Conservation (phyloP, 2,888 invertebrate species). For the Odontocolon sp. region DNA sequence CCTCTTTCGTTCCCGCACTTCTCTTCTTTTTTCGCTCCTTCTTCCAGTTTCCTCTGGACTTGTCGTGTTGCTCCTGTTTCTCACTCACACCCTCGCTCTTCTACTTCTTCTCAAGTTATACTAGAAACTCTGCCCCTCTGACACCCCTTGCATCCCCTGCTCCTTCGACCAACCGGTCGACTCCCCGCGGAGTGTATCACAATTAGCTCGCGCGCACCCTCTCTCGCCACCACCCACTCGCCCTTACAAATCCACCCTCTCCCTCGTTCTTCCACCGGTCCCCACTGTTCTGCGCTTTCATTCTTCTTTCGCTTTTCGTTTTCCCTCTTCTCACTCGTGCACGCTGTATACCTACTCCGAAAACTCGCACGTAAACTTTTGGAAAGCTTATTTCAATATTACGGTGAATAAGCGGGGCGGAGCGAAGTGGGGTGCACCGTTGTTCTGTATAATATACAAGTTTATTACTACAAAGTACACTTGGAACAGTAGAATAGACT, state of each 20-base stretch:
- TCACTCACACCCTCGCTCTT: slow-evolving; percentile 59
- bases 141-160: slow-evolving; percentile 50
- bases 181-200: slow-evolving; percentile 79
- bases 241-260: slow-evolving; percentile 34
- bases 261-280: slow-evolving; percentile 31
- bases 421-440: slow-evolving; percentile 39
- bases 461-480: slow-evolving; percentile 54
- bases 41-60: slow-evolving; percentile 36
- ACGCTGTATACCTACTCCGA: slow-evolving; percentile 49
- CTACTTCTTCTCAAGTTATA: slow-evolving; percentile 76
- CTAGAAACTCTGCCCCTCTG: slow-evolving; percentile 58
- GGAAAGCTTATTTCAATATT: slow-evolving; percentile 74
- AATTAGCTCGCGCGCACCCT: slow-evolving; percentile 76
- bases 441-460: slow-evolving; percentile 58
- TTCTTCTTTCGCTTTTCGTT: slow-evolving; percentile 60
- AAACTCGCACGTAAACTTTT: slow-evolving; percentile 68
- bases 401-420: slow-evolving; percentile 68
- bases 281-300: slow-evolving; percentile 55
- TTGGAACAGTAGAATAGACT: slow-evolving; percentile 14
- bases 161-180: slow-evolving; percentile 64
- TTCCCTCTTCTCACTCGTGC: neutral
- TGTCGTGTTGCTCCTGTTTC: slow-evolving; percentile 64
- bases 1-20: neutral
- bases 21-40: slow-evolving; percentile 53
- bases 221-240: slow-evolving; percentile 53